These are phyloP conservation scores for Zeus faber DNA, from an alignment of 2,113 vertebrate species.

Conservation along the genomic window DNA sequence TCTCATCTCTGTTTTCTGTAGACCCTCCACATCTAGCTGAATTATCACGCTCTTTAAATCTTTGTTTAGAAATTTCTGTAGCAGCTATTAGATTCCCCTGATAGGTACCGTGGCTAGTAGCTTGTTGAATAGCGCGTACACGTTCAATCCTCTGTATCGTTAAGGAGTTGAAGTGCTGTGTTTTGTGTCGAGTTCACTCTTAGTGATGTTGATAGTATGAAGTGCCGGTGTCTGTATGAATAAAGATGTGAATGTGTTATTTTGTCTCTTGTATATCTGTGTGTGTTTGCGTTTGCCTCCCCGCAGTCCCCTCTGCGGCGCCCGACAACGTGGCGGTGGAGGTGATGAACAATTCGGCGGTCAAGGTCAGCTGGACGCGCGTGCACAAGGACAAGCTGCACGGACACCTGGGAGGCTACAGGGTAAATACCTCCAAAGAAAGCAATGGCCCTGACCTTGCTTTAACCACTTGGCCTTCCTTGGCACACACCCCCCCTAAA, in stretches of 20 bases:
- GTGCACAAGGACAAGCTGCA: conserved; percentile 89
- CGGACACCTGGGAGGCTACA: conserved; percentile 92
- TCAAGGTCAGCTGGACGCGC: conserved; percentile 84
- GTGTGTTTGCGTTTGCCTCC: conserved; percentile 41
- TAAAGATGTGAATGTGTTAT: conserved; percentile 3
- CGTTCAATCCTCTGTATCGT: too few species aligned
- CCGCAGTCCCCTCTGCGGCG: conserved; percentile 86
- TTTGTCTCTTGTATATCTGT: not conserved
- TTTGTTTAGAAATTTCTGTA: too few species aligned
- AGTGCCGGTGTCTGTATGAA: not conserved
- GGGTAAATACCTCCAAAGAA: conserved; percentile 79
- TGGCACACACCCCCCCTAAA: conserved; percentile 17
- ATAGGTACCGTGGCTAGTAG: too few species aligned
- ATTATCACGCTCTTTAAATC: conserved; percentile 6
- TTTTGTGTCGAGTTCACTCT: too few species aligned
- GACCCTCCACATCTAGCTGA: too few species aligned
- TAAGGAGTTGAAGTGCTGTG: too few species aligned
- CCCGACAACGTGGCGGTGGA: conserved; percentile 81
- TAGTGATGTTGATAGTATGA: too few species aligned
- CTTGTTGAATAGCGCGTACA: too few species aligned
- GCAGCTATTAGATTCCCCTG: too few species aligned
- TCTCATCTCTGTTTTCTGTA: conserved; percentile 27
- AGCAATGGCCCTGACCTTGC: conserved; percentile 44
- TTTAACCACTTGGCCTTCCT: conserved; percentile 28
- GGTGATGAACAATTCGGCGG: conserved; percentile 84